These are phyloP conservation scores for Malthinus seriepunctatus DNA, from an alignment of 2,888 invertebrate species.

Conservation along the genomic window DNA sequence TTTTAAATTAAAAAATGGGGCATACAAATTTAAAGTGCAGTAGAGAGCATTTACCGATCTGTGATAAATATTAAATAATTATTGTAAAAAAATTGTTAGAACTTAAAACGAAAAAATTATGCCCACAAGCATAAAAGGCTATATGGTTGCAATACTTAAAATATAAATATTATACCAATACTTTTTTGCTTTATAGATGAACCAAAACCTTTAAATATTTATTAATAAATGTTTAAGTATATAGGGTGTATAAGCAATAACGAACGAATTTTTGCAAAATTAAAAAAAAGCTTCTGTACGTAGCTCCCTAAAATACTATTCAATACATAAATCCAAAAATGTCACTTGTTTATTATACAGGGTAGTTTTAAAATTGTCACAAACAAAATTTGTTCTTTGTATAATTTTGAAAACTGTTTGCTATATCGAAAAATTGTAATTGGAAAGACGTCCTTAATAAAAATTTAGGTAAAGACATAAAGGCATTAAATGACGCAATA, in stretches of 20 bases:
- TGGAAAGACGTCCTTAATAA: too few relatives aligned
- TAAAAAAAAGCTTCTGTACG: too few relatives aligned
- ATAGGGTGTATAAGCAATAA: background rate
- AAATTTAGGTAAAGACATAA: too few relatives aligned
- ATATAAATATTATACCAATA: conserved; percentile 28
- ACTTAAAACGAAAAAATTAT: background rate
- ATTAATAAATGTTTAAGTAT: background rate
- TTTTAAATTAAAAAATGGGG: background rate
- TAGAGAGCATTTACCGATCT: conserved; percentile 28
- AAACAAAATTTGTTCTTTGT: too few relatives aligned
- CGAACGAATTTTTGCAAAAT: too few relatives aligned
- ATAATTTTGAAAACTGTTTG: too few relatives aligned
- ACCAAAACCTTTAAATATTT: conserved; percentile 21
- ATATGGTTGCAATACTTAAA: conserved; percentile 29
- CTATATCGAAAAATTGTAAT: too few relatives aligned
- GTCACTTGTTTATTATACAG: too few relatives aligned
- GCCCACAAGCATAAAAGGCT: conserved; percentile 23
- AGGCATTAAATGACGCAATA: too few relatives aligned
- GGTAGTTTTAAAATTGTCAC: too few relatives aligned
- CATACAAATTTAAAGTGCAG: conserved; percentile 7
- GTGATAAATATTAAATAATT: conserved; percentile 29
- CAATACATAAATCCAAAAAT: too few relatives aligned
- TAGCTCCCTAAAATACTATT: too few relatives aligned
- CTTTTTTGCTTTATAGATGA: conserved; percentile 25
- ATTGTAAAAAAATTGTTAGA: conserved; percentile 5